Percentiles rank a stretch among this genome's conserved stretches.
These are phyloP conservation scores for Panthera tigris DNA, from an alignment of 2,113 vertebrate genomes.

Conservation along the genomic window DNA sequence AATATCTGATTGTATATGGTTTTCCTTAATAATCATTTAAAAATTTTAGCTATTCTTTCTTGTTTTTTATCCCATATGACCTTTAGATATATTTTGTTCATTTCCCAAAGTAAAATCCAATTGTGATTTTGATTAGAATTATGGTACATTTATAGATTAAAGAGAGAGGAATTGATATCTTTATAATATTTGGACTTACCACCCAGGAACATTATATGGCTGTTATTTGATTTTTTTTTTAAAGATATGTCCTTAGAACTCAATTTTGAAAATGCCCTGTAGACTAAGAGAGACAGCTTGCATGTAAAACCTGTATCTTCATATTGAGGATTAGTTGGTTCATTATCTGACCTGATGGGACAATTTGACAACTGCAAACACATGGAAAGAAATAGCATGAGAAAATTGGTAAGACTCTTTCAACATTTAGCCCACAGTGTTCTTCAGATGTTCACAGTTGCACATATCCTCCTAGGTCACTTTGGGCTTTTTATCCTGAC, in stretches of 20 bases:
- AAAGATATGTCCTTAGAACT: not conserved
- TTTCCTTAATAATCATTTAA: not conserved
- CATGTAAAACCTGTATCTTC: not conserved
- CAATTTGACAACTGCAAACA: conserved; percentile 30
- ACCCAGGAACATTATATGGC: not conserved
- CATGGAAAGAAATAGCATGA: not conserved
- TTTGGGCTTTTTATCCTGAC: conserved; percentile 28
- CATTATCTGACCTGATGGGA: not conserved
- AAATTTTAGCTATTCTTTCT: not conserved
- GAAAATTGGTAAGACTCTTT: not conserved
- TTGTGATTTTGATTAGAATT: conserved; percentile 30
- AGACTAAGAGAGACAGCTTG: not conserved
- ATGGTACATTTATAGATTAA: not conserved
- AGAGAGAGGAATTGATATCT: not conserved
- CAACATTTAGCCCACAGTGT: conserved; percentile 11
- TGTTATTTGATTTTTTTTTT: not conserved
- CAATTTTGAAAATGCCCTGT: not conserved
- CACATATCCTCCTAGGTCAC: conserved; percentile 11
- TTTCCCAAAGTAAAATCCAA: not conserved
- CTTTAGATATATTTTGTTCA: conserved; percentile 31
- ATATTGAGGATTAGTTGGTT: not conserved
- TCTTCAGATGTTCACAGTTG: conserved; percentile 10
- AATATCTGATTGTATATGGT: not conserved
- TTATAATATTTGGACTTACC: conserved; percentile 30
- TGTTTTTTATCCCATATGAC: not conserved